Conservation (phyloP, 2,113 vertebrate genomes). For the Gnathonemus echidnorhynchus region DNA sequence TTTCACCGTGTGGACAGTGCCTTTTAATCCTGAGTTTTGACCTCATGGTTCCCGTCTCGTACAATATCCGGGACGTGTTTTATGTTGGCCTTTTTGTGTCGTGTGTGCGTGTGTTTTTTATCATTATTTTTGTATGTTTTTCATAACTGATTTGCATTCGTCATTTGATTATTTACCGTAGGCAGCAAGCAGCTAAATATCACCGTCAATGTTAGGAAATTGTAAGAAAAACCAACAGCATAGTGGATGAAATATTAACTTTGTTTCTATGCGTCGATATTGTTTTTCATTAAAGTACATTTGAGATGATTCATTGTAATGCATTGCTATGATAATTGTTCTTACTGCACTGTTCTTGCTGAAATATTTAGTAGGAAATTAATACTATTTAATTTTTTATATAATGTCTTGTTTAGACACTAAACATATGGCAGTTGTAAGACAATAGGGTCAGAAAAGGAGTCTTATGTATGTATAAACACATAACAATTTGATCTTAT, state of each 20-base stretch:
- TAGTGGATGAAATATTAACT: slow-evolving; percentile 17
- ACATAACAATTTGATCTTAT: slow-evolving; percentile 24
- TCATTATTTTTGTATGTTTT: slow-evolving; percentile 17
- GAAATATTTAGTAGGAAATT: slow-evolving; percentile 85
- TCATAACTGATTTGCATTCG: slow-evolving; percentile 27
- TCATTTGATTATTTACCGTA: slow-evolving; percentile 47
- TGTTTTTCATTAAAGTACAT: slow-evolving; percentile 38
- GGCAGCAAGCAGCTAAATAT: slow-evolving; percentile 59
- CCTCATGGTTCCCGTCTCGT: slow-evolving; percentile 29
- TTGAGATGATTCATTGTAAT: slow-evolving; percentile 68
- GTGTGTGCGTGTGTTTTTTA: neutral
- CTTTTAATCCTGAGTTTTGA: slow-evolving; percentile 41
- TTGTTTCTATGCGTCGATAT: slow-evolving; percentile 30
- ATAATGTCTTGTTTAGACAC: slow-evolving; percentile 77
- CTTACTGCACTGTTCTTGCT: slow-evolving; percentile 86
- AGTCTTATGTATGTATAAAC: slow-evolving; percentile 41
- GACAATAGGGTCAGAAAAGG: slow-evolving; percentile 59
- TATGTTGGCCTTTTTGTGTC: neutral
- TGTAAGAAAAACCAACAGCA: slow-evolving; percentile 31
- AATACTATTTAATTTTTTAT: slow-evolving; percentile 79
- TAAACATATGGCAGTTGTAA: slow-evolving; percentile 74
- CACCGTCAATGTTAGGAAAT: slow-evolving; percentile 51
- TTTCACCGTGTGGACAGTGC: slow-evolving; percentile 51
- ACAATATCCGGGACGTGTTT: slow-evolving; percentile 22
- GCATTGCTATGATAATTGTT: slow-evolving; percentile 70